Evolutionary conservation across 2,888 invertebrate species (phyloP), one percentile per base, ranked within the genome.

Genomic region (Yponomeuta cagnagella): DNA sequence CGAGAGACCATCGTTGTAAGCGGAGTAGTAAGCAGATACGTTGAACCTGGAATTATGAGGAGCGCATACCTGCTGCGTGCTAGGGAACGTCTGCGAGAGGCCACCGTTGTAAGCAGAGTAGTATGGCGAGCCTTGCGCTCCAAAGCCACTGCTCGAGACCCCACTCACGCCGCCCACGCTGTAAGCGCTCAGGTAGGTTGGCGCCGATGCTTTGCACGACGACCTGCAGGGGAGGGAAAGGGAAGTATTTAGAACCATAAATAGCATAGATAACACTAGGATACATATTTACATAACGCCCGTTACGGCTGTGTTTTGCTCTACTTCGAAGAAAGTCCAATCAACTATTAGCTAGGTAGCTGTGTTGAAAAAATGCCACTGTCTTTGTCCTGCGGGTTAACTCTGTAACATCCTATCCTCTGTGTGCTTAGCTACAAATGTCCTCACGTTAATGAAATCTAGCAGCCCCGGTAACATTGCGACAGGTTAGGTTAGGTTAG

Each of bases 91-190:
- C 72, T 94, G 93, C 8, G 93, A 83, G 72, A 92, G 76, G 1
- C 92, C 90, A 31, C 93, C 89, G 72, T 93, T 94, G 73, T 94
- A 93, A 0, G 93, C 92, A 10, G 94, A 93, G 77, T 93, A 93
- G 74, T 93, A 93, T 0, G 93, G 92, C 3, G 92, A 89, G 10
- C 89, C 87, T 74, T 91, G 90, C 1, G 87, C 74, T 3, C 85
- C 82, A 73, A 91, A 89, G 72, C 89, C 87, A 23, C 88, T 77
- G 76, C 92, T 89, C 64, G 89, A 82, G 63, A 92, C 91, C 30
- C 92, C 86, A 43, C 93, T 84, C 3, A 93, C 88, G 76, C 93
- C 85, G 52, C 89, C 80, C 37, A 91, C 89, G 9, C 92, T 91
- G 72, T 93, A 93, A 43, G 91, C 87, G 72, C 90, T 89, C 2